Conservation (phyloP, 2,113 vertebrate genomes). For the Varanus salvator region DNA sequence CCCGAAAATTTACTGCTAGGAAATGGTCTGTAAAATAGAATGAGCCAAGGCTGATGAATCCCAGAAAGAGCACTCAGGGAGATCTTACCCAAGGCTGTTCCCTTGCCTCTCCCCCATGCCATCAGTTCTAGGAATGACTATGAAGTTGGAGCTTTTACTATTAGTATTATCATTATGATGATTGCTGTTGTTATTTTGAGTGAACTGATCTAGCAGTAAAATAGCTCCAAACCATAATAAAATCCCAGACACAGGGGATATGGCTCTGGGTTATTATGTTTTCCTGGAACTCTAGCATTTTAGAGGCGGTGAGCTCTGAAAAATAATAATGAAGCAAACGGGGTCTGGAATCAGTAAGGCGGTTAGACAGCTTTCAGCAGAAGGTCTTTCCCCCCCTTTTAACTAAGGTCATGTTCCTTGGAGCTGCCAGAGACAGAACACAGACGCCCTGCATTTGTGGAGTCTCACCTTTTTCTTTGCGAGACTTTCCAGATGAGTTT, state of each 20-base stretch:
- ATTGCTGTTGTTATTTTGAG: not conserved
- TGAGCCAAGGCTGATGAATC: conserved; percentile 24
- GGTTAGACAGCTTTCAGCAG: conserved; percentile 55
- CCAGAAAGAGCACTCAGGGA: conserved; percentile 43
- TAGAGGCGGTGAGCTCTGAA: conserved; percentile 42
- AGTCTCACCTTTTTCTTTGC: not conserved
- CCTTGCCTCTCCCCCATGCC: not conserved
- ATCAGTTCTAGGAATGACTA: not conserved
- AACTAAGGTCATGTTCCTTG: conserved; percentile 45
- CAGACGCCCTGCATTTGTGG: conserved; percentile 26
- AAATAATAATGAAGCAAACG: conserved; percentile 39
- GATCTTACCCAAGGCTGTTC: not conserved
- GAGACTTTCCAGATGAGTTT: conserved; percentile 19
- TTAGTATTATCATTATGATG: not conserved
- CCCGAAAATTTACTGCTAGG: conserved; percentile 48
- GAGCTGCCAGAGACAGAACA: conserved; percentile 51
- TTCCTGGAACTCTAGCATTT: conserved; percentile 46
- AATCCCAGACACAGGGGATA: conserved; percentile 56
- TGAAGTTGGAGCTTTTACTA: conserved; percentile 38
- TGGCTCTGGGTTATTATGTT: conserved; percentile 44
- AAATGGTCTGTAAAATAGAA: conserved; percentile 51
- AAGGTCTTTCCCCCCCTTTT: conserved; percentile 48
- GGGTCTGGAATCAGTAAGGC: conserved; percentile 64
- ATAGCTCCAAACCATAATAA: conserved; percentile 44
- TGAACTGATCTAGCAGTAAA: conserved; percentile 52